These are phyloP conservation scores for Entomobrya proxima DNA, from an alignment of 2,888 invertebrate species.

Conservation along the genomic window DNA sequence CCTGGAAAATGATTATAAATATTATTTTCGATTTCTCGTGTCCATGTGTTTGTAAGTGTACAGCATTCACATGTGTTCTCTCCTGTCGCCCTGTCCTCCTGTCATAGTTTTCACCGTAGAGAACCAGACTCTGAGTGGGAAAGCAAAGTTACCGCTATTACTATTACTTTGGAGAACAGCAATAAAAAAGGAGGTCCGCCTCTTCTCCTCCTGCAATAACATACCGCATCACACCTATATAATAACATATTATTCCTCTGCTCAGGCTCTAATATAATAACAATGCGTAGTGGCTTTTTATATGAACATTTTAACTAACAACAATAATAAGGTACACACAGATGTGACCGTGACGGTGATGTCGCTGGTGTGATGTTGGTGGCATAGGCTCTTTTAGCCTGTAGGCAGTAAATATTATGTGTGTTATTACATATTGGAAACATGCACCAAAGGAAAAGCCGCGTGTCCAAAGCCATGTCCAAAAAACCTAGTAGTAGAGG, in stretches of 20 bases:
- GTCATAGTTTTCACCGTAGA: conserved; percentile 37
- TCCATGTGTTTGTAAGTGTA: conserved; percentile 17
- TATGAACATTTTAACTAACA: background rate
- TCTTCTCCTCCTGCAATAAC: conserved; percentile 48
- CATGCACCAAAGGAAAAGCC: conserved; percentile 22
- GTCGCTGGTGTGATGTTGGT: background rate
- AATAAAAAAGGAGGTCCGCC: conserved; percentile 59
- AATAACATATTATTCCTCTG: conserved; percentile 5
- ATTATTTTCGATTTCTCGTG: conserved; percentile 47
- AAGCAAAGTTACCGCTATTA: background rate
- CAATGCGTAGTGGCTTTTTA: background rate
- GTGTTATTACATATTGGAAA: conserved; percentile 30
- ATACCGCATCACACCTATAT: conserved; percentile 38
- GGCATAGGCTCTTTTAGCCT: conserved; percentile 4
- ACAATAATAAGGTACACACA: conserved; percentile 33
- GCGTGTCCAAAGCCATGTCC: conserved; percentile 16
- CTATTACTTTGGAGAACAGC: background rate
- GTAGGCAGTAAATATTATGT: background rate
- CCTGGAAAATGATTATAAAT: conserved; percentile 47
- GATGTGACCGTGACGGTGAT: conserved; percentile 43
- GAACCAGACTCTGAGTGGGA: background rate
- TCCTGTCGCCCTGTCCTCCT: conserved; percentile 53
- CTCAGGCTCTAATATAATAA: background rate
- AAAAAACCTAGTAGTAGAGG: background rate
- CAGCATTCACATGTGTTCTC: conserved; percentile 63